phyloP scores from a whole-genome alignment of 2,888 invertebrate species.

The Sicus ferrugineus region DNA sequence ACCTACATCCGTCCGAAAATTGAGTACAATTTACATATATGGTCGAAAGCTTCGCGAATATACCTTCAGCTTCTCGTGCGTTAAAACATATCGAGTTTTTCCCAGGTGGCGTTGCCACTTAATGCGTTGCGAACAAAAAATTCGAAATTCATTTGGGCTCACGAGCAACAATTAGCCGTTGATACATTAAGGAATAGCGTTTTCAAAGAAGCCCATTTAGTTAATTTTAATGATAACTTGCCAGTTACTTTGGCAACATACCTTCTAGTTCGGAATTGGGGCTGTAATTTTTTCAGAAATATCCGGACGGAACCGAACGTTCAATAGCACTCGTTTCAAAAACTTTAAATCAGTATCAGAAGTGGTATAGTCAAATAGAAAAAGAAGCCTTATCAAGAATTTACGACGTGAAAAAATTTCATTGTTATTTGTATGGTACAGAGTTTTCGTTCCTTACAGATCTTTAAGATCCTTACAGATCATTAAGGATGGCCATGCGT shows the following conservation, averaged over 20 bases:
- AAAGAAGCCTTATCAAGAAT: not conserved
- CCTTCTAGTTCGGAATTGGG: slow-evolving; percentile 1
- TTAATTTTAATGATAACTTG: not conserved
- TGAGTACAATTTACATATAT: too few species aligned
- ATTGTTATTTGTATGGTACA: not conserved
- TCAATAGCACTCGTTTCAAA: not conserved
- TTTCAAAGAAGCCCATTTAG: not conserved
- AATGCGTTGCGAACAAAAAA: not conserved
- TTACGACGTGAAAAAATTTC: not conserved
- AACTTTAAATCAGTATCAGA: not conserved
- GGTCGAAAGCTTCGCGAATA: too few species aligned
- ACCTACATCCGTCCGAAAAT: too few species aligned
- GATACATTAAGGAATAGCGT: not conserved
- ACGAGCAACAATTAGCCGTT: not conserved
- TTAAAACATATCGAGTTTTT: not conserved
- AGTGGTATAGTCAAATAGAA: not conserved
- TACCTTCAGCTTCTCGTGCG: too few species aligned
- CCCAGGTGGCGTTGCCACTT: not conserved
- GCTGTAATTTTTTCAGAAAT: not conserved
- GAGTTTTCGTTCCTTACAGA: not conserved
- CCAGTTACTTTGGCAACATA: not conserved
- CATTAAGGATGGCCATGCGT: too few species aligned
- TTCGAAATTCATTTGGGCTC: not conserved
- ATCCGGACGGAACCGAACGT: not conserved
- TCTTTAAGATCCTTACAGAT: not conserved